Evolutionary conservation across 2,113 vertebrate species (phyloP), one percentile per base, ranked within the genome.

Genomic region (Gavialis gangeticus): DNA sequence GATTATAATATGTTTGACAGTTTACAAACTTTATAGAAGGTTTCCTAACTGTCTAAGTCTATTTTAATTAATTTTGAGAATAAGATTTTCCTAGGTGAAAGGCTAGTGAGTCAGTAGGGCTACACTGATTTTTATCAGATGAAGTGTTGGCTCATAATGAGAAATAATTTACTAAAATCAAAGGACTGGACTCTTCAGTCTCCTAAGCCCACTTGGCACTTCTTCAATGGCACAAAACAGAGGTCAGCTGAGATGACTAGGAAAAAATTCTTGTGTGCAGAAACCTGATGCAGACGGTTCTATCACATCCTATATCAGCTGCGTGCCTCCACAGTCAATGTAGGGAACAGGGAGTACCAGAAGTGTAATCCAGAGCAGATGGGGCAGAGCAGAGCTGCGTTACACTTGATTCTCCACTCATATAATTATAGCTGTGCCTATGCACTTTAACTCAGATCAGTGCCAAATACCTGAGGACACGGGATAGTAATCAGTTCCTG

Each of bases 61-160:
- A 64, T 57, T 92, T 94, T 6, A 25, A 81, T 91, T 93, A 76
- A 4, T 87, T 95, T 93, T n/a, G 89, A 89, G 80, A 88, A 71
- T 21, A 71, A 81, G 76, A 80, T 91, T 96, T 94, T 94, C 83
- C 93, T 64, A 27, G 34, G 54, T 55, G 79, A 79, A 55, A 85
- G 91, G 67, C 8, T 89, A 79, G 86, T 93, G 59, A 92, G 82
- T 69, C 86, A 46, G n/a, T 85, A 69, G 57, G 77, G 82, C 75
- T 95, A 82, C 94, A 88, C 55, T 77, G 80, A 82, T 92, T 94
- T 91, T 75, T 46, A 84, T 6, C 46, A 69, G 28, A 82, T 64
- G 84, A 92, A 91, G 79, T 46, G 69, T 75, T 85, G 67, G 54
- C 28, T 25, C 84, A 60, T 25, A 67, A 57, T 57, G 58, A 71